Percentiles rank a stretch among this genome's conserved stretches.
These are phyloP conservation scores for Hylyphantes graminicola DNA, from an alignment of 1,140 invertebrate genomes.

Conservation along the genomic window DNA sequence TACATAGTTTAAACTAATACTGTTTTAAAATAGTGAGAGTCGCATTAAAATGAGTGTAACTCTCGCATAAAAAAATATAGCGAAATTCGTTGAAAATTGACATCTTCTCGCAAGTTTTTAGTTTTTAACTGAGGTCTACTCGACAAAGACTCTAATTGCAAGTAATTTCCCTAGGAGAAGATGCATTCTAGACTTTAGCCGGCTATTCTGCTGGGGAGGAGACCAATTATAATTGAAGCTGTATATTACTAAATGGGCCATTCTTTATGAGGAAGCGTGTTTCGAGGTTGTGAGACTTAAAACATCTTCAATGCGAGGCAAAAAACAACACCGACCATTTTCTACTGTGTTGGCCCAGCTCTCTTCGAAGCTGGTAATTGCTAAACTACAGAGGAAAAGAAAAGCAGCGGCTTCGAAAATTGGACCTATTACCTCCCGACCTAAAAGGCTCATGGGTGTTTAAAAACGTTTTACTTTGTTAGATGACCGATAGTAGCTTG, in stretches of 20 bases:
- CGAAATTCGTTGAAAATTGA: no score
- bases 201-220: background rate
- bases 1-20: no score
- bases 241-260: slow-evolving; percentile 37
- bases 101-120: no score
- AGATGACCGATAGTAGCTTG: slow-evolving; percentile 44
- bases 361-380: slow-evolving; percentile 25
- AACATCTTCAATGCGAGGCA: background rate
- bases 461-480: background rate
- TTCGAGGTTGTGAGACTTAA: background rate
- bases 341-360: slow-evolving; percentile 1
- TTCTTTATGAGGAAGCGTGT: slow-evolving; percentile 35
- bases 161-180: no score
- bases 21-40: no score
- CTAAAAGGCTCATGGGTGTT: slow-evolving; percentile 37
- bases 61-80: no score
- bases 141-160: no score
- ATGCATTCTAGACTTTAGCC: no score
- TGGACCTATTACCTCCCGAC: slow-evolving; percentile 28
- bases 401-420: slow-evolving; percentile 6
- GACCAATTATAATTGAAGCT: slow-evolving; percentile 28
- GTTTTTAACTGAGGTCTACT: no score
- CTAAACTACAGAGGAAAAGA: background rate
- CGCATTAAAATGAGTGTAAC: no score
- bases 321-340: background rate